A percentile compares a stretch with the other conserved stretches of the same genome.
These are phyloP conservation scores for Chrysopilus asiliformis DNA, from an alignment of 2,888 invertebrate species.

Conservation along the genomic window DNA sequence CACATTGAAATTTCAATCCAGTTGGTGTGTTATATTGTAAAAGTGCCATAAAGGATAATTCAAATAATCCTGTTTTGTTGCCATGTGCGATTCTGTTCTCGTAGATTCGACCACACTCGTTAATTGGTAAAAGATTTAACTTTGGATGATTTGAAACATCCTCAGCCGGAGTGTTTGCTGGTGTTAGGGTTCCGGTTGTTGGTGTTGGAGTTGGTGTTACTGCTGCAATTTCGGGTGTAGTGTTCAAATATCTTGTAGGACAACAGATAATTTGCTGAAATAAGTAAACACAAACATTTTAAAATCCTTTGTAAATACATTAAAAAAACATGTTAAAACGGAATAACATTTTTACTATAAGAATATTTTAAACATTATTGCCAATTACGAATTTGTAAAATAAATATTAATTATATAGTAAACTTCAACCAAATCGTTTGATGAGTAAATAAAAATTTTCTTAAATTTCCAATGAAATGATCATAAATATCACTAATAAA, in stretches of 20 bases:
- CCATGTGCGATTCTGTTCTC: conserved; percentile 47
- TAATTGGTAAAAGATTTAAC: conserved; percentile 4
- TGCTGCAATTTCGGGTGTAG: background rate
- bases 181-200: too few relatives aligned
- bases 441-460: too few relatives aligned
- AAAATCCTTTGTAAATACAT: too few relatives aligned
- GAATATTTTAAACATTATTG: too few relatives aligned
- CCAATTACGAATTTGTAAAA: too few relatives aligned
- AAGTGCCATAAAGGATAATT: conserved; percentile 66
- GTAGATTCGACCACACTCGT: conserved; percentile 42
- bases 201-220: background rate
- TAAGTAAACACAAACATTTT: background rate
- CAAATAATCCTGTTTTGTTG: conserved; percentile 43
- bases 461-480: too few relatives aligned
- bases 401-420: too few relatives aligned
- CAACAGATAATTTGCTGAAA: conserved; percentile 7
- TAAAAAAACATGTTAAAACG: background rate
- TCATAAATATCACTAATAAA: too few relatives aligned
- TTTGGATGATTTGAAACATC: conserved; percentile 9
- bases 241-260: conserved; percentile 4
- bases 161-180: background rate
- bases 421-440: too few relatives aligned
- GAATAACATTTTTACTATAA: too few relatives aligned
- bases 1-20: conserved; percentile 27
- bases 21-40: conserved; percentile 42